Conservation (phyloP, 2,113 vertebrate genomes). For the human region DNA sequence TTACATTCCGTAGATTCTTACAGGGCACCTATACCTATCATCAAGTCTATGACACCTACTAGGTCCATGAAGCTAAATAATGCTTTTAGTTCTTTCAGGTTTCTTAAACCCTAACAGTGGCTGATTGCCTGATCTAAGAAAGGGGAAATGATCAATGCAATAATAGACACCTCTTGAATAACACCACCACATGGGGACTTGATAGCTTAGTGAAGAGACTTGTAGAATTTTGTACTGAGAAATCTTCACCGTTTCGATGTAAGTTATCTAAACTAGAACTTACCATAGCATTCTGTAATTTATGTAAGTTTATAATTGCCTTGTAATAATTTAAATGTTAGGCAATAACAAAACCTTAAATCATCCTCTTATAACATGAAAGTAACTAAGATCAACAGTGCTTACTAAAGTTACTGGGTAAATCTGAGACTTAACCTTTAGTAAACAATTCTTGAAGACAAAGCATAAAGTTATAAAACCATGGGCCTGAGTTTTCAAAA, state of each 20-base stretch:
- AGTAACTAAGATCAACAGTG: background rate
- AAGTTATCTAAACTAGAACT: slow-evolving; percentile 9
- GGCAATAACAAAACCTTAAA: background rate
- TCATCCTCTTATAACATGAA: background rate
- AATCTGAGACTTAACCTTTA: slow-evolving; percentile 26
- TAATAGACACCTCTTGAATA: background rate
- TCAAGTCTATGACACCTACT: background rate
- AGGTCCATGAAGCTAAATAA: background rate
- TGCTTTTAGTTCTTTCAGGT: background rate
- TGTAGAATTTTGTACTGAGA: background rate
- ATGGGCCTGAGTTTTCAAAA: slow-evolving; percentile 14
- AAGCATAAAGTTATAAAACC: slow-evolving; percentile 14
- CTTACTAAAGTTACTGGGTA: background rate
- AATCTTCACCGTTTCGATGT: background rate
- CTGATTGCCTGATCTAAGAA: background rate
- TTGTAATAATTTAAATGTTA: slow-evolving; percentile 15
- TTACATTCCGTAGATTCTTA: slow-evolving; percentile 19
- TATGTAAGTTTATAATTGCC: background rate
- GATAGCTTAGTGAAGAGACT: background rate
- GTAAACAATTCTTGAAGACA: background rate
- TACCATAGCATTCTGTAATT: background rate
- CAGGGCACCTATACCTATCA: slow-evolving; percentile 3
- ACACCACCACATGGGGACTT: background rate
- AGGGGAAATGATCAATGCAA: background rate
- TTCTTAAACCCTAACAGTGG: background rate